Percentiles rank a stretch among this genome's conserved stretches.
These are phyloP conservation scores for Umimayanthus chanpuru DNA, from an alignment of 92 coral and sea anemone species.

Conservation along the genomic window DNA sequence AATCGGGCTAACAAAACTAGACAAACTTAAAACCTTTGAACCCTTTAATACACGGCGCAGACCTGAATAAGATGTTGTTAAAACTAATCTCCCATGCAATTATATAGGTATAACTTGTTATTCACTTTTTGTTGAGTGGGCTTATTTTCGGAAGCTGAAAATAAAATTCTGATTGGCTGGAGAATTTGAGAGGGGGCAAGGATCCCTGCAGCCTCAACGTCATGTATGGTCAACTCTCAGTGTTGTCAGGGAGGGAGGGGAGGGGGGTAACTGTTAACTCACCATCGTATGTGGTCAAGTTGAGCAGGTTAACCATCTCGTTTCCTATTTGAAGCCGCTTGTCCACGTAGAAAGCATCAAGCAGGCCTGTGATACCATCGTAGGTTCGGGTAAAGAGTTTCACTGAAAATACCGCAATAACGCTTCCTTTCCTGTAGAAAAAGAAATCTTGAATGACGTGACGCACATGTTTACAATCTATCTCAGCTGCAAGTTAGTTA, in stretches of 20 bases:
- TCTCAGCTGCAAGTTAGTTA: no score
- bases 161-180: no score
- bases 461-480: no score
- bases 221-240: background rate
- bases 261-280: conserved; percentile 16
- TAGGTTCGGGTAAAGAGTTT: conserved; percentile 57
- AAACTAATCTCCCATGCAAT: no score
- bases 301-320: conserved; percentile 50
- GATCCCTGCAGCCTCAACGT: background rate
- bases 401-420: conserved; percentile 68
- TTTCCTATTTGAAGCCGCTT: conserved; percentile 53
- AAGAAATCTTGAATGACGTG: background rate
- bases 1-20: no score
- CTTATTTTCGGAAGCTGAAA: no score
- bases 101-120: no score
- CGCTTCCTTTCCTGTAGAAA: conserved; percentile 81
- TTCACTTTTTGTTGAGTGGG: no score
- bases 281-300: conserved; percentile 82
- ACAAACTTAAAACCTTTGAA: no score
- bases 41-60: no score
- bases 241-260: background rate
- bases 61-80: no score
- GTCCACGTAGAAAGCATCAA: conserved; percentile 70
- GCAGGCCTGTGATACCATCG: conserved; percentile 73
- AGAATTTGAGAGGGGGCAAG: no score